A percentile compares a stretch with the other conserved stretches of the same genome.
Conservation (phyloP, 2,888 invertebrate genomes). For the Hirtodrosophila trivittata region DNA sequence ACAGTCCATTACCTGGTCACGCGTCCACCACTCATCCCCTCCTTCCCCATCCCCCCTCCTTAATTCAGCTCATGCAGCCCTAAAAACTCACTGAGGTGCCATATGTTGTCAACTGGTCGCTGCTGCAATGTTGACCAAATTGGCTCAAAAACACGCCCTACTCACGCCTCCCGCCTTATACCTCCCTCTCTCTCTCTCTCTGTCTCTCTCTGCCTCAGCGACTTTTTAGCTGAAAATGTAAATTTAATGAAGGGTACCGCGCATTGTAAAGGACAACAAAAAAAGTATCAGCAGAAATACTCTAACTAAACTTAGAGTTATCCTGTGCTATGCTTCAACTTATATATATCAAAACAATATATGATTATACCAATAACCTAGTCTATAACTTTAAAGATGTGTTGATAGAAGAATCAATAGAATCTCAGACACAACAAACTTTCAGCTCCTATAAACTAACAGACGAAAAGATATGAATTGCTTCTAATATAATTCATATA, state of each 20-base stretch:
- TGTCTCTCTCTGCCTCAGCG: not conserved
- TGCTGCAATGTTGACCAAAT: slow-evolving; percentile 49
- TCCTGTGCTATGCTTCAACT: no score
- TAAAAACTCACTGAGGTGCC: slow-evolving; percentile 44
- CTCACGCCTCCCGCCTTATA: not conserved
- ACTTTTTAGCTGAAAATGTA: slow-evolving; percentile 59
- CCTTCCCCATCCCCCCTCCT: not conserved
- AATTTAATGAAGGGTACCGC: slow-evolving; percentile 63
- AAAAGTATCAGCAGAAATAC: slow-evolving; percentile 3
- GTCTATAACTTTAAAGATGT: no score
- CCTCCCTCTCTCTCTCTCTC: not conserved
- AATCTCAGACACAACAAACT: no score
- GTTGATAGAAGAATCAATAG: no score
- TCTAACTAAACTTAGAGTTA: no score
- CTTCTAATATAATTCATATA: no score
- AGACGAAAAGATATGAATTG: no score
- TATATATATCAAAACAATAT: no score
- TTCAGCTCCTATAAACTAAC: no score
- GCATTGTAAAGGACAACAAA: slow-evolving; percentile 22
- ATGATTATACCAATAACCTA: no score
- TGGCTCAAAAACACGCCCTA: slow-evolving; percentile 26
- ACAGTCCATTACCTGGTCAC: slow-evolving; percentile 75
- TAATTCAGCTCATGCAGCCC: slow-evolving; percentile 5
- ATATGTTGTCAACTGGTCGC: slow-evolving; percentile 71
- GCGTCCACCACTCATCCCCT: slow-evolving; percentile 31